Base-by-base conservation (phyloP, 2,113 vertebrate species). In the Eupsittula cactorum region DNA sequence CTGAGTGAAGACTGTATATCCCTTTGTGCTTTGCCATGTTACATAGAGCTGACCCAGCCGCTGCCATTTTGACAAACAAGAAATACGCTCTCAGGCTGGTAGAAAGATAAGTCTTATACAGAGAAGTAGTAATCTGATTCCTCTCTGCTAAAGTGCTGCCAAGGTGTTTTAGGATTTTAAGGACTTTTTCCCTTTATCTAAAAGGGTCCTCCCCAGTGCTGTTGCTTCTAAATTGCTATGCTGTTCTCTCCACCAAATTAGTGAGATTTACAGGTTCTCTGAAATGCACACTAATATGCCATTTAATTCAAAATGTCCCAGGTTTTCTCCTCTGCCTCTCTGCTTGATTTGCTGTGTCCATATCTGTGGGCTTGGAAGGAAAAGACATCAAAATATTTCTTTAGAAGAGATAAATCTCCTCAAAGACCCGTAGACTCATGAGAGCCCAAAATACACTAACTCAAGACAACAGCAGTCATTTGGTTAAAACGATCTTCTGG, bases 1-100 rank as follows among this genome's bases (percentile, higher is more conserved):
- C 73, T 4, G 24, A 31, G 39, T 0, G 23, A 33, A 5, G 29
- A 6, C 55, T 33, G 7, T 0, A 12, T 3, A 44, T 31, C 33
- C 75, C 75, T 53, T 4, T 55, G 75, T 74, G 77, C 49, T 88
- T 53, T 62, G 69, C 27, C 13, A 11, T 0, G 11, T n/a, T 19
- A 35, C 49, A 68, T 17, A 74, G 20, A 55, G 31, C 70, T 47
- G 60, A 24, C 68, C 68, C 4, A 0, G 15, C 50, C 28, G 25
- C 82, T 71, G 75, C 6, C 46, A 1, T 29, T 77, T 14, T 71
- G 39, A 86, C 53, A 81, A 86, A 74, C n/a, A 39, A 69, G 67
- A 91, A 76, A 53, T 6, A 17, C 13, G 0, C 18, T 33, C 20
- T 28, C 27, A 28, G 28, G 31, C 17, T 74, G 64, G 50, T 63